Base-by-base conservation (phyloP, 1,140 invertebrate species). In the Antheraea mylitta region DNA sequence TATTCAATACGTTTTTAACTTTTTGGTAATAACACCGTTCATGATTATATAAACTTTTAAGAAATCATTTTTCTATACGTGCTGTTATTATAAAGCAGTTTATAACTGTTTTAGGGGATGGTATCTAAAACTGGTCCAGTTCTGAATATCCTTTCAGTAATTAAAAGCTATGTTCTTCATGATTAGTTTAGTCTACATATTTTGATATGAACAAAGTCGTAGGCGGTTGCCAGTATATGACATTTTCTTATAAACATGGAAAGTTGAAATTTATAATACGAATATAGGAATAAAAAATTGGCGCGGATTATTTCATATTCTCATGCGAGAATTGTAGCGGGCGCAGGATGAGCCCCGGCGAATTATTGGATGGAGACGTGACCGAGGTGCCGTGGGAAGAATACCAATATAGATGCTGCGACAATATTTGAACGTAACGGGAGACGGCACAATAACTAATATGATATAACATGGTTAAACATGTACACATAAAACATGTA, bases 361-460 rank as follows among this genome's bases (percentile, higher is more conserved):
- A 88, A 88, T 89, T 90, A 90, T 90, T 87, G 80, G 83, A 79
- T 71, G 78, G 68, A 80, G 76, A 89, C 88, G 88, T 89, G 86
- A 86, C 83, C 77, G 76, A 60, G 64, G 48, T 69, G 69, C 37
- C 82, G 85, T 84, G 88, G 53, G 69, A 19, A 69, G 86, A 88
- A 90, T 89, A 85, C 84, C 83, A 90, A 90, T 77, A 82, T 64
- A 69, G 7, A 63, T 45, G 59, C 58, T 42, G 71, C 63, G 75
- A 79, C 78, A 80, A 76, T 80, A 74, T 77, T 80, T 80, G 76
- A 67, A 19, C 71, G 64, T 64, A 60, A 66, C 30, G 63, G 63
- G 18, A 38, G 63, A 8, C 7, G 16, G 45, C 19, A 22, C 9
- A 9, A 36, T 22, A 61, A 61, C 60, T 61, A 61, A 61, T 18